Evolutionary conservation across 2,797 vertebrate genomes (phyloP).

Genomic region (Acrossocheilus fasciatus): DNA sequence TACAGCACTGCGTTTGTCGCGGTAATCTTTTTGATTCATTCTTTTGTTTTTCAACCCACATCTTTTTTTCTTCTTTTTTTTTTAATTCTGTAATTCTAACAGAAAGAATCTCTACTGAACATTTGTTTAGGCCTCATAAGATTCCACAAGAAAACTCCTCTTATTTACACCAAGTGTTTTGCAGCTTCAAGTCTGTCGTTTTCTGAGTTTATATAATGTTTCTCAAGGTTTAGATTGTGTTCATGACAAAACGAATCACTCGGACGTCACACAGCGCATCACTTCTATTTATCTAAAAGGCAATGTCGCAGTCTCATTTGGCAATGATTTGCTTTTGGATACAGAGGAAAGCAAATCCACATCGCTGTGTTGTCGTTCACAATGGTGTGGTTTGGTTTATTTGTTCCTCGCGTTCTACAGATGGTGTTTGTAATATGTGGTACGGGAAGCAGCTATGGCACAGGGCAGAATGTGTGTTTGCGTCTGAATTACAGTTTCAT

Average conservation of each 20-base stretch:
- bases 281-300: conserved; percentile 38
- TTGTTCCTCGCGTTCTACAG: conserved; percentile 4
- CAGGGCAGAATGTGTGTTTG: conserved; percentile 66
- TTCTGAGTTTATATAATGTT: conserved; percentile 6
- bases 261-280: conserved; percentile 16
- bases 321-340: conserved; percentile 23
- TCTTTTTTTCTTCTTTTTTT: conserved; percentile 54
- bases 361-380: conserved; percentile 17
- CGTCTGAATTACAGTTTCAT: conserved; percentile 68
- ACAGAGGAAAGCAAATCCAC: conserved; percentile 3
- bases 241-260: conserved; percentile 16
- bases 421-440: conserved; percentile 12
- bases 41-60: conserved; percentile 49
- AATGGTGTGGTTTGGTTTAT: conserved; percentile 14
- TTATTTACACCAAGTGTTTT: conserved; percentile 69
- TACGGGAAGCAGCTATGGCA: conserved; percentile 72
- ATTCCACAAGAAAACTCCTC: conserved; percentile 65
- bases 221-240: conserved; percentile 9
- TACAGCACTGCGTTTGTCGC: conserved; percentile 77
- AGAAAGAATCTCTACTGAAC: conserved; percentile 68
- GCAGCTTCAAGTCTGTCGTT: conserved; percentile 34
- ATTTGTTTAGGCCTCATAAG: conserved; percentile 61
- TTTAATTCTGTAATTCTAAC: conserved; percentile 65
- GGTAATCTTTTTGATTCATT: conserved; percentile 60
- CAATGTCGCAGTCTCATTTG: conserved; percentile 39